phyloP scores from a whole-genome alignment of 2,888 invertebrate species.

The Drosophila phalerata region DNA sequence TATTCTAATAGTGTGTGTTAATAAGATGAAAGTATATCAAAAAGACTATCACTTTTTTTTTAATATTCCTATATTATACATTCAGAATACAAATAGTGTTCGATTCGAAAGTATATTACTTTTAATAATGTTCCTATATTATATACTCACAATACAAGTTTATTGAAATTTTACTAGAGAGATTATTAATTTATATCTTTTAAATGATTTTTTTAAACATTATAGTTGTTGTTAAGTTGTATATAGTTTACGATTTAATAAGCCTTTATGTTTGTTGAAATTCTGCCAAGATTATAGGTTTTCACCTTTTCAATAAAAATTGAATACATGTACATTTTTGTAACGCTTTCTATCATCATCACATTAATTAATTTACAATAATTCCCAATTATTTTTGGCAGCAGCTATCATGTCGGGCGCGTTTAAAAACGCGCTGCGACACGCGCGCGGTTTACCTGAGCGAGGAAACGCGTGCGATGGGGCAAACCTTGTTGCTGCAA shows the following conservation, averaged over 20 bases:
- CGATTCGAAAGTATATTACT: too few relatives aligned
- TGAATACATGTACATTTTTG: not conserved
- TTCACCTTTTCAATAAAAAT: not conserved
- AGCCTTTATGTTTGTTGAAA: not conserved
- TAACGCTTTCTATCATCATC: not conserved
- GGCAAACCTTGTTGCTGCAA: slow-evolving; percentile 23
- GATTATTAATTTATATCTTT: not conserved
- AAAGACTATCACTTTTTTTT: too few relatives aligned
- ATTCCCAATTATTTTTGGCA: not conserved
- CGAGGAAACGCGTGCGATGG: slow-evolving; percentile 33
- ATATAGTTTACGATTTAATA: too few relatives aligned
- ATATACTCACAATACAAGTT: too few relatives aligned
- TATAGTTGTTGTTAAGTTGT: too few relatives aligned
- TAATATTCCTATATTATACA: too few relatives aligned
- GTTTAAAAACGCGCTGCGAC: slow-evolving; percentile 16
- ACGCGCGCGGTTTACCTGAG: slow-evolving; percentile 56
- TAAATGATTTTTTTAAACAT: too few relatives aligned
- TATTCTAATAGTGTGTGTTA: not conserved
- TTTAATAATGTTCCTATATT: too few relatives aligned
- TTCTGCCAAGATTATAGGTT: not conserved
- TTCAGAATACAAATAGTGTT: too few relatives aligned
- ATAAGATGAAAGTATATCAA: too few relatives aligned
- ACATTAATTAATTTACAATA: not conserved
- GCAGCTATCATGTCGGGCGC: slow-evolving; percentile 8
- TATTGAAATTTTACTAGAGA: not conserved